A percentile compares a stretch with the other conserved stretches of the same genome.
Evolutionary conservation across 1,140 invertebrate species (phyloP).

Genomic region (Drosophila grimshawi): DNA sequence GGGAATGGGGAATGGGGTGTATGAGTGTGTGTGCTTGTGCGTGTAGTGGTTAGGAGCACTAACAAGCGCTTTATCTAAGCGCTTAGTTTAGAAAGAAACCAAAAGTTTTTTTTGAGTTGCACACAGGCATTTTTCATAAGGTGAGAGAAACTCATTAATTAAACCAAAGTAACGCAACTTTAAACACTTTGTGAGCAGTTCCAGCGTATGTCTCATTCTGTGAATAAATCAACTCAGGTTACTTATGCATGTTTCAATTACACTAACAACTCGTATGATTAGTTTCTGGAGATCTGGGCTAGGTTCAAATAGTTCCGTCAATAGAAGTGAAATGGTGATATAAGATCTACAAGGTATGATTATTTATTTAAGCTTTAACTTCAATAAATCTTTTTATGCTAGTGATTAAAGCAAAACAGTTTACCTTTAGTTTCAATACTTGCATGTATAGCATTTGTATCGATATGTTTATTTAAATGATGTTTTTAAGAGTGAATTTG

Average conservation of each 20-base stretch:
- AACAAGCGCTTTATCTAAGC: slow-evolving; percentile 69
- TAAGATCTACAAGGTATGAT: too few relatives aligned
- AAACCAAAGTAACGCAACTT: slow-evolving; percentile 24
- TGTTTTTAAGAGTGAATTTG: too few relatives aligned
- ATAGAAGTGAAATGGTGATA: too few relatives aligned
- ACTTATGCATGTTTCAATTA: neutral
- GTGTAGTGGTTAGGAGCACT: slow-evolving; percentile 3
- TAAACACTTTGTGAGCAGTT: slow-evolving; percentile 10
- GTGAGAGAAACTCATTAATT: slow-evolving; percentile 41
- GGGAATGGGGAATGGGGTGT: slow-evolving; percentile 9
- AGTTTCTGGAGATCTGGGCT: too few relatives aligned
- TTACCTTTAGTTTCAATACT: too few relatives aligned
- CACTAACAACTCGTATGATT: too few relatives aligned
- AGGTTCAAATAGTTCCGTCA: too few relatives aligned
- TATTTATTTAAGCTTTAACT: too few relatives aligned
- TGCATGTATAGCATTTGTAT: too few relatives aligned
- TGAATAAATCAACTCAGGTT: neutral
- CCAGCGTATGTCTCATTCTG: slow-evolving; percentile 1
- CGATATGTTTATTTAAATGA: too few relatives aligned
- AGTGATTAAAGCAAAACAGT: too few relatives aligned
- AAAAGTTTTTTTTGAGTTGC: slow-evolving; percentile 27
- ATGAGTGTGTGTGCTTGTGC: neutral
- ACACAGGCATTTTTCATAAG: slow-evolving; percentile 42
- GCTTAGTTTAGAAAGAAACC: slow-evolving; percentile 30
- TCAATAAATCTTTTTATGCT: too few relatives aligned